These are phyloP conservation scores for Odontamblyopus rebecca DNA, from an alignment of 2,797 vertebrate genomes.

Conservation along the genomic window DNA sequence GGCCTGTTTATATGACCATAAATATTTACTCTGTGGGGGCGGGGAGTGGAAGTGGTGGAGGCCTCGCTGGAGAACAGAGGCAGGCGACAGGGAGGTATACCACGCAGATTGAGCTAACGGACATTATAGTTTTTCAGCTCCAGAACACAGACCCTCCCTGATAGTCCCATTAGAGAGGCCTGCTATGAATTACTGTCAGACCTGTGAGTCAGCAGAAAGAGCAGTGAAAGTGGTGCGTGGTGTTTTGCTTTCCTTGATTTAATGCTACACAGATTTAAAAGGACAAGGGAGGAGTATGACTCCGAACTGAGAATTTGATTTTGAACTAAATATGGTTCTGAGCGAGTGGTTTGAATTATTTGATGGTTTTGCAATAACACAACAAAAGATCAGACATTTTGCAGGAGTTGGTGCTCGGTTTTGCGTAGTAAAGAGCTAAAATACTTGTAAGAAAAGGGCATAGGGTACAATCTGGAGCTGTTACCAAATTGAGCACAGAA, in stretches of 20 bases:
- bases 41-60: constrained; percentile 47
- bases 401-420: neutral
- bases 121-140: constrained; percentile 10
- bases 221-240: constrained; percentile 7
- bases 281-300: neutral
- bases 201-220: constrained; percentile 28
- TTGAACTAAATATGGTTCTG: neutral
- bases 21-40: constrained; percentile 62
- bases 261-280: neutral
- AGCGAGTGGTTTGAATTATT: neutral
- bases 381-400: neutral
- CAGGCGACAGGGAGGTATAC: constrained; percentile 29
- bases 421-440: neutral
- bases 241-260: constrained; percentile 15
- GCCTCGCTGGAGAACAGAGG: constrained; percentile 29
- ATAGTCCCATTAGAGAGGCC: constrained; percentile 12
- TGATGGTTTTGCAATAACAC: neutral
- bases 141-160: constrained; percentile 17
- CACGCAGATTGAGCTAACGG: constrained; percentile 29
- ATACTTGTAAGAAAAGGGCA: neutral
- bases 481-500: neutral
- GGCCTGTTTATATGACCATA: constrained; percentile 40
- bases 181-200: constrained; percentile 33
- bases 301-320: neutral
- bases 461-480: neutral